These are phyloP conservation scores for Dinothrombium tinctorium DNA, from an alignment of 1,140 invertebrate species.

Conservation along the genomic window DNA sequence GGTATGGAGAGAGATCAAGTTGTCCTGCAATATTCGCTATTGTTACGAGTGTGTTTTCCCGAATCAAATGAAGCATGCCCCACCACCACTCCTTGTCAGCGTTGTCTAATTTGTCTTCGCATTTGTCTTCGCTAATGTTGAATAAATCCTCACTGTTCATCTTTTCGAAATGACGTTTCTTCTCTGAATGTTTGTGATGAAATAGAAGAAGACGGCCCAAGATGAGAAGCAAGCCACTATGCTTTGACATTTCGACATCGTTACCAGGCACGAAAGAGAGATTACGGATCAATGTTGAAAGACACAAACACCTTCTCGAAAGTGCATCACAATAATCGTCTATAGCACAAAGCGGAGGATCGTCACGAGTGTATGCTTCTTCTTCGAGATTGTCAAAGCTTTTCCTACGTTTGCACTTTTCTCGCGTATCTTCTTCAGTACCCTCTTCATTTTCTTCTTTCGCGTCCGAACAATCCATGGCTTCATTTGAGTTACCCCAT, in stretches of 20 bases:
- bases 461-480: conserved; percentile 22
- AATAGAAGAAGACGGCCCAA: conserved; percentile 66
- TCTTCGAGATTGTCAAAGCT: conserved; percentile 41
- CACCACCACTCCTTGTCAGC: conserved; percentile 52
- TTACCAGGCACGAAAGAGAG: conserved; percentile 94
- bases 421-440: conserved; percentile 16
- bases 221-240: conserved; percentile 56
- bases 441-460: conserved; percentile 33
- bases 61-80: conserved; percentile 67
- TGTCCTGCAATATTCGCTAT: conserved; percentile 79
- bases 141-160: background rate
- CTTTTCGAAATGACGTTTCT: background rate
- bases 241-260: conserved; percentile 72
- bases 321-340: conserved; percentile 65
- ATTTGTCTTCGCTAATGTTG: background rate
- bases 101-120: background rate
- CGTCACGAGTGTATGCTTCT: conserved; percentile 70
- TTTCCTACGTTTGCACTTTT: background rate
- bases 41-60: conserved; percentile 79
- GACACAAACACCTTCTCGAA: conserved; percentile 58
- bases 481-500: background rate
- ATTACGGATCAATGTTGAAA: conserved; percentile 74
- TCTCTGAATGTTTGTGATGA: conserved; percentile 51
- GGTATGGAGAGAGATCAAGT: conserved; percentile 54
- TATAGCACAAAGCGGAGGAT: conserved; percentile 58